Evolutionary conservation across 2,888 invertebrate genomes (phyloP).

Genomic region (Phaedon cochleariae): DNA sequence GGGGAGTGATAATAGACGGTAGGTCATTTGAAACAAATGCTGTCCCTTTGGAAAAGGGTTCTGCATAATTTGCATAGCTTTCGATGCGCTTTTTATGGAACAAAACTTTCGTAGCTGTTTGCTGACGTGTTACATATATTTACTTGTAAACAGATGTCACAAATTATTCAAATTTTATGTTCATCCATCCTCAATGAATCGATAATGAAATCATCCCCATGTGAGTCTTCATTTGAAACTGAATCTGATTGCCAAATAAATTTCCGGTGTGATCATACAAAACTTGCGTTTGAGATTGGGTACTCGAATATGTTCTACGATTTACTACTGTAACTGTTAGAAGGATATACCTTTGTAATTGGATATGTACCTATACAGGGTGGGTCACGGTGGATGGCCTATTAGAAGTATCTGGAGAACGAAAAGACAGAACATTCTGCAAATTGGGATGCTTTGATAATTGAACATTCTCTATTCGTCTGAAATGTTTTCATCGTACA

Average conservation of each 20-base stretch:
- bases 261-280: conserved; percentile 5
- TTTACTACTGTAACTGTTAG: too few species aligned
- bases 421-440: too few species aligned
- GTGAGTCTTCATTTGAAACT: neutral
- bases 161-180: conserved; percentile 48
- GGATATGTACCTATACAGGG: too few species aligned
- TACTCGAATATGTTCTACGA: too few species aligned
- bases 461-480: too few species aligned
- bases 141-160: conserved; percentile 58
- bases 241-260: too few species aligned
- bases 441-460: too few species aligned
- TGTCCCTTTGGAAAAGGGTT: conserved; percentile 45
- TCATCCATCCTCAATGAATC: conserved; percentile 38
- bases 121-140: conserved; percentile 49
- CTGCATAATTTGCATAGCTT: conserved; percentile 50
- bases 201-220: conserved; percentile 20
- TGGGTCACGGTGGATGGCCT: too few species aligned
- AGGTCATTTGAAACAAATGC: conserved; percentile 51
- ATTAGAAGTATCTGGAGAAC: too few species aligned
- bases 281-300: too few species aligned
- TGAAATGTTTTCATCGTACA: too few species aligned
- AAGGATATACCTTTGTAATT: too few species aligned
- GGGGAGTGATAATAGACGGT: conserved; percentile 34
- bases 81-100: conserved; percentile 51
- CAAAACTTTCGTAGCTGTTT: conserved; percentile 36